phyloP scores from a whole-genome alignment of 2,797 vertebrate genomes.

The Limnodromus scolopaceus region DNA sequence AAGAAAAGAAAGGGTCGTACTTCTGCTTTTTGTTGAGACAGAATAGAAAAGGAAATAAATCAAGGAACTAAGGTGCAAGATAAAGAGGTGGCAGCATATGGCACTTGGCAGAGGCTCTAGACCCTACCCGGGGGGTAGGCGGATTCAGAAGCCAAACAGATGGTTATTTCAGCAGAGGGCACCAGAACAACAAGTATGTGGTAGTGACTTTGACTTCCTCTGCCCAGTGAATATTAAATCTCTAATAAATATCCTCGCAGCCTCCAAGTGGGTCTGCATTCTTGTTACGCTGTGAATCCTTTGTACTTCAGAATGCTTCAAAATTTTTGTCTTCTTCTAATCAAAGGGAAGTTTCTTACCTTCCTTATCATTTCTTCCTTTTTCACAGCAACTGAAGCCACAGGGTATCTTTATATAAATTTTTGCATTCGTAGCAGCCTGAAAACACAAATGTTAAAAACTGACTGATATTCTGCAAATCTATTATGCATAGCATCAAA shows the following conservation, averaged over 20 bases:
- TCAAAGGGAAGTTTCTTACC: not conserved
- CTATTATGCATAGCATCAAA: not conserved
- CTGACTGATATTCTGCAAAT: not conserved
- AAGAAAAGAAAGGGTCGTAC: not conserved
- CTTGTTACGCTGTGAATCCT: not conserved
- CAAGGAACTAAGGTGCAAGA: not conserved
- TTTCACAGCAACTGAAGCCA: not conserved
- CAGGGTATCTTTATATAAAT: not conserved
- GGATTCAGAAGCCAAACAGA: not conserved
- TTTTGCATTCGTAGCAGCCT: not conserved
- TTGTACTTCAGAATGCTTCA: not conserved
- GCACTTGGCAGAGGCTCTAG: not conserved
- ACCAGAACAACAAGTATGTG: not conserved
- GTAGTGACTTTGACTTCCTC: not conserved
- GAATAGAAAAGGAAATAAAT: not conserved
- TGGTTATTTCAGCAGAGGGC: conserved; percentile 28
- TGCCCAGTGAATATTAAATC: not conserved
- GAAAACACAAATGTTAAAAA: not conserved
- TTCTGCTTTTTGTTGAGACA: not conserved
- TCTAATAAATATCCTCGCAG: not conserved
- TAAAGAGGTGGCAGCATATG: not conserved
- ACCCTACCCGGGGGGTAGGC: not conserved
- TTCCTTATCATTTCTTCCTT: not conserved
- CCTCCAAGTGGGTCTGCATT: not conserved
- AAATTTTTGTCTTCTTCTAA: not conserved